Base-by-base conservation (phyloP, 1,140 invertebrate genomes). In the Aricia agestis region DNA sequence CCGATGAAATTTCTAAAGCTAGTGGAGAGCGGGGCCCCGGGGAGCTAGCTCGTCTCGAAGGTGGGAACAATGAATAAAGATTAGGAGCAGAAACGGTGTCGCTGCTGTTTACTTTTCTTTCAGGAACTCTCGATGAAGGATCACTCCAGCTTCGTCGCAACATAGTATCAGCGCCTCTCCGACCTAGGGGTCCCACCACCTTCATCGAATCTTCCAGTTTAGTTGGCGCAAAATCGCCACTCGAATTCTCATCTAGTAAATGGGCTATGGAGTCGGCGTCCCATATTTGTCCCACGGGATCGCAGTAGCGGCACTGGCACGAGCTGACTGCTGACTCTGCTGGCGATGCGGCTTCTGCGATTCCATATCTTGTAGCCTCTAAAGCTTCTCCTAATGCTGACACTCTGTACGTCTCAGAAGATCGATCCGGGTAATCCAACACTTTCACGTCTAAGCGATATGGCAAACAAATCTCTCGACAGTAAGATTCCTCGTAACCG, bases 251-350 rank as follows among this genome's bases (percentile, higher is more conserved):
- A 69, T 89, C 80, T 42, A 89, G 75, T 69, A 90, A 80, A 83
- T 88, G 87, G 68, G 79, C 84, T 77, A 85, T 89, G 10, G 87
- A 90, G 82, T 95, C 94, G 2, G 95, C 93, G 81, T 95, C 95
- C 96, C 96, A 97, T 68, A 96, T 94, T 72, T 95, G 93, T 59
- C 95, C 94, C 18, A 94, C 92, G 0, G 96, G 95, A 82, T 97
- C 95, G 81, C 96, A 97, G 75, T 96, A 96, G 10, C 94, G 93
- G 81, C 96, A 97, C 86, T 96, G 95, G 86, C 96, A 97, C n/a
- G 92, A 86, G 77, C 92, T 93, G 66, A 92, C 90, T 19, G 92
- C 92, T 63, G 91, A 91, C 72, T 92, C 83, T 0, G 80, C 78
- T 75, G 89, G 89, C 6, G 89, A 92, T 69, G 80, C 86, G 32